These are phyloP conservation scores for Dioctria linearis DNA, from an alignment of 2,888 invertebrate genomes.

Conservation along the genomic window DNA sequence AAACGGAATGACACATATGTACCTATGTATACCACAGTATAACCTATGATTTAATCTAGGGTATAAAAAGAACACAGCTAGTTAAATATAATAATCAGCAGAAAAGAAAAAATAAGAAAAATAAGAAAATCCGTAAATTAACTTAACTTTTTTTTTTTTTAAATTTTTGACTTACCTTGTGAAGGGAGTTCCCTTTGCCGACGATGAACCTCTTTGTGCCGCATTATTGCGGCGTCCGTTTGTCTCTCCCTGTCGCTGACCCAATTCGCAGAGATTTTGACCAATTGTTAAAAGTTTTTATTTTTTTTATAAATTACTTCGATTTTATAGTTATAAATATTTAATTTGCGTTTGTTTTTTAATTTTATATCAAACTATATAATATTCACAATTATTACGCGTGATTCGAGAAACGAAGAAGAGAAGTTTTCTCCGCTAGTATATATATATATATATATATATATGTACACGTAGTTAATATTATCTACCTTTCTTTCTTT, in stretches of 20 bases:
- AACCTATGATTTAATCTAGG: no score
- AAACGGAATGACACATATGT: no score
- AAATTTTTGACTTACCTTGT: constrained; percentile 60
- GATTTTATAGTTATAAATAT: constrained; percentile 1
- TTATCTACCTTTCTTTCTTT: no score
- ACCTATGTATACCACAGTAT: no score
- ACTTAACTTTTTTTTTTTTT: neutral
- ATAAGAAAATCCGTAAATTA: no score
- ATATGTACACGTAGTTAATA: no score
- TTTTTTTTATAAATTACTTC: constrained; percentile 10
- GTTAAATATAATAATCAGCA: neutral
- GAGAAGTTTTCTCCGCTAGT: neutral
- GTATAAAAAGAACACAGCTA: neutral
- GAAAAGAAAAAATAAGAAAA: constrained; percentile 2
- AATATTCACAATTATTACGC: neutral
- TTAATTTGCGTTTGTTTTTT: neutral
- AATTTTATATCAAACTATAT: neutral
- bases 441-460: no score
- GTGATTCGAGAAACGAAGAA: neutral
- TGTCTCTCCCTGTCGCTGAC: constrained; percentile 63
- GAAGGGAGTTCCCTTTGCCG: constrained; percentile 61
- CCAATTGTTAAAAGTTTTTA: constrained; percentile 60
- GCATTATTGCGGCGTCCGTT: constrained; percentile 63
- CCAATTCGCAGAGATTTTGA: constrained; percentile 63
- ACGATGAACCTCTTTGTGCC: constrained; percentile 61